These are phyloP conservation scores for Progne subis DNA, from an alignment of 2,113 vertebrate genomes.

Conservation along the genomic window DNA sequence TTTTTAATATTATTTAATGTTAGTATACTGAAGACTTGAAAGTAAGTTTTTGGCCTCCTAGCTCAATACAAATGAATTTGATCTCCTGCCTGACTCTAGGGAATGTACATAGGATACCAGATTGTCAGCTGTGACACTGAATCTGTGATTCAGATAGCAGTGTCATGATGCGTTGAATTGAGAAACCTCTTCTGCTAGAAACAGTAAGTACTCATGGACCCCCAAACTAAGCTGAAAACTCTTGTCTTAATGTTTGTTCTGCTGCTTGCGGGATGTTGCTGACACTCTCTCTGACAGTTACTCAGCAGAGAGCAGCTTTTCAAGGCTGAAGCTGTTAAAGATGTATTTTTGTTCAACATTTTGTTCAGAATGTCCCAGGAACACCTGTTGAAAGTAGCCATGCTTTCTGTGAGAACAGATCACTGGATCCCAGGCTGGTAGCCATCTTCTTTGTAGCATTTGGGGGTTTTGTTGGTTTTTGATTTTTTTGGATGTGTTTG, in stretches of 20 bases:
- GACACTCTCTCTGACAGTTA: slow-evolving; percentile 43
- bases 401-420: background rate
- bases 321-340: slow-evolving; percentile 29
- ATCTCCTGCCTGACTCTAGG: background rate
- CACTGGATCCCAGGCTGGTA: background rate
- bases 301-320: slow-evolving; percentile 50
- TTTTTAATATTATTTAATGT: background rate
- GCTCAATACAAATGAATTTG: background rate
- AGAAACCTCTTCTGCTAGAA: slow-evolving; percentile 11
- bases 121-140: background rate
- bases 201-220: background rate
- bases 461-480: background rate
- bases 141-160: background rate
- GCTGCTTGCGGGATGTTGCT: slow-evolving; percentile 31
- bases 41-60: background rate
- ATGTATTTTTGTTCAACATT: slow-evolving; percentile 32
- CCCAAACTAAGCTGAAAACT: slow-evolving; percentile 20
- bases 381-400: slow-evolving; percentile 5
- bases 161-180: background rate
- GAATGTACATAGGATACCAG: background rate
- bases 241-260: slow-evolving; percentile 25
- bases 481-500: background rate
- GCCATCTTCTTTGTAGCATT: background rate
- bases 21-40: background rate
- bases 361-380: slow-evolving; percentile 54